These are phyloP conservation scores for Metridium senile DNA, from an alignment of 92 coral and sea anemone species.

Conservation along the genomic window DNA sequence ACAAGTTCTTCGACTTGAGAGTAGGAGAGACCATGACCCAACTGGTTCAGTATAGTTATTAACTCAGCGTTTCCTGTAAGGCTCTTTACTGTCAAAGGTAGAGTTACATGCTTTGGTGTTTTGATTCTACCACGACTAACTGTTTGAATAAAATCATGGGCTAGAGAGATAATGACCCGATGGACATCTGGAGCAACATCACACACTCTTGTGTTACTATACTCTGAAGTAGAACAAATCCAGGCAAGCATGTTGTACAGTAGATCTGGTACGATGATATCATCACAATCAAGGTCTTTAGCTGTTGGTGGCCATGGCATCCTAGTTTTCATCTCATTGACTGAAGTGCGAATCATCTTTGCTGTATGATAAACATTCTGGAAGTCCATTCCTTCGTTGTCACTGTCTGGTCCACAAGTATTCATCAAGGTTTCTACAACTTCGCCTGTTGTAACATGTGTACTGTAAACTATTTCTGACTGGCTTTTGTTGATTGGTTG, in stretches of 20 bases:
- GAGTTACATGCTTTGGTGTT: slow-evolving; percentile 64
- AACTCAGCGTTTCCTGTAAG: slow-evolving; percentile 61
- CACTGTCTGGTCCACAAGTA: slow-evolving; percentile 9
- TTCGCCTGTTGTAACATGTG: slow-evolving; percentile 40
- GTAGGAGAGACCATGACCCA: slow-evolving; percentile 60
- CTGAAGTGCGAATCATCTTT: slow-evolving; percentile 36
- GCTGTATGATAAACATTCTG: slow-evolving; percentile 55
- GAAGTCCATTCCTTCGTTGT: slow-evolving; percentile 28
- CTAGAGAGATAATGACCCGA: slow-evolving; percentile 49
- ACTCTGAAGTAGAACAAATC: slow-evolving; percentile 44
- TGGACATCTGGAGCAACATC: slow-evolving; percentile 44
- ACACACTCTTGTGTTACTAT: slow-evolving; percentile 35
- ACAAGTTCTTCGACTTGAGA: slow-evolving; percentile 69
- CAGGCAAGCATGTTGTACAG: slow-evolving; percentile 67
- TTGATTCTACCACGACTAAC: slow-evolving; percentile 55
- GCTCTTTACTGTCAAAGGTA: slow-evolving; percentile 66
- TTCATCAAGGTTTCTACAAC: slow-evolving; percentile 45
- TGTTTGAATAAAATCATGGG: slow-evolving; percentile 60
- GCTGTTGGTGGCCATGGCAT: slow-evolving; percentile 64
- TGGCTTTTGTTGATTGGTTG: slow-evolving; percentile 49
- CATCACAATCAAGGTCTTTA: slow-evolving; percentile 51
- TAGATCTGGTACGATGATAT: slow-evolving; percentile 55
- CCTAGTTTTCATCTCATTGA: slow-evolving; percentile 43
- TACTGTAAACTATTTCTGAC: slow-evolving; percentile 45
- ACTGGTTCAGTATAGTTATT: slow-evolving; percentile 55